These are phyloP conservation scores for Leptoteleia sp. DNA, from an alignment of 1,140 invertebrate species.

Conservation along the genomic window DNA sequence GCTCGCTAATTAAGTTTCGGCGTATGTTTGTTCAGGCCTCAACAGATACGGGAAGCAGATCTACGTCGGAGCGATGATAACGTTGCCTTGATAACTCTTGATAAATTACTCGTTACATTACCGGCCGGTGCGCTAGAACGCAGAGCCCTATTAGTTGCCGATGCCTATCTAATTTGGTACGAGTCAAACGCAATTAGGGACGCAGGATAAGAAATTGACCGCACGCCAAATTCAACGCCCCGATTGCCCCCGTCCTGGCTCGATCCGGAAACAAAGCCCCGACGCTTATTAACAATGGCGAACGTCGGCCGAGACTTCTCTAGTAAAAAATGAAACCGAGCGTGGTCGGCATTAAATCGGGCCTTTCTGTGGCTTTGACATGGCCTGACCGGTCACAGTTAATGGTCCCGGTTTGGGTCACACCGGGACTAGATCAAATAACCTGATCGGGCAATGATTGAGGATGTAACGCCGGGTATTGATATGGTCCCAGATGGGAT, in stretches of 20 bases:
- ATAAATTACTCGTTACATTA: constrained; percentile 44
- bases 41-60: constrained; percentile 31
- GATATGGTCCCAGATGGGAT: too few relatives aligned
- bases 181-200: constrained; percentile 21
- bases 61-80: constrained; percentile 29
- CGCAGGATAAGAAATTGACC: constrained; percentile 22
- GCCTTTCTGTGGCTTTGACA: too few relatives aligned
- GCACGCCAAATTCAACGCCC: neutral
- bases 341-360: too few relatives aligned
- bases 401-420: too few relatives aligned
- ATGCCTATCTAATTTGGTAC: constrained; percentile 35
- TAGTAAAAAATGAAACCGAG: too few relatives aligned
- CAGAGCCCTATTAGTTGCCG: constrained; percentile 21
- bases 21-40: constrained; percentile 34
- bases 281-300: constrained; percentile 3
- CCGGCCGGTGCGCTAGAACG: constrained; percentile 12
- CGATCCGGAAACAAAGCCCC: neutral
- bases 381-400: too few relatives aligned
- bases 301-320: too few relatives aligned
- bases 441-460: too few relatives aligned
- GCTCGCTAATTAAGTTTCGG: constrained; percentile 29
- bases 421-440: too few relatives aligned
- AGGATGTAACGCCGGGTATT: too few relatives aligned
- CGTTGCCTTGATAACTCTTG: constrained; percentile 32
- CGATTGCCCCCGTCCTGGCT: neutral